Conservation (phyloP, 2,888 invertebrate species). For the Caenorhabditis sp. region DNA sequence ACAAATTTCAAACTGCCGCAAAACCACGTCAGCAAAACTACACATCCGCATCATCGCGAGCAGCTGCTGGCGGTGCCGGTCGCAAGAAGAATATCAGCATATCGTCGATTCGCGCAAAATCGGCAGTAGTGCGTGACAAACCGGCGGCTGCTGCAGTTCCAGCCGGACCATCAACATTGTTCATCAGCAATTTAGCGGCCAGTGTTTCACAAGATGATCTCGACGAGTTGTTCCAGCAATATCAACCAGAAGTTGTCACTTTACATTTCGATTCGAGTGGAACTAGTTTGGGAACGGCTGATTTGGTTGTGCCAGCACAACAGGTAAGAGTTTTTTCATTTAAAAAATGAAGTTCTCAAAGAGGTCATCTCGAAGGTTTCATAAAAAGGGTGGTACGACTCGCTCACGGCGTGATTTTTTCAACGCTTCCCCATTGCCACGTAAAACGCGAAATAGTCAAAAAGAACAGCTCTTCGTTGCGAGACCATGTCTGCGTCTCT, state of each 20-base stretch:
- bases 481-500: too few relatives aligned
- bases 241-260: constrained; percentile 30
- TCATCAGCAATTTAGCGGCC: constrained; percentile 34
- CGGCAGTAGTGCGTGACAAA: constrained; percentile 1
- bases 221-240: constrained; percentile 34
- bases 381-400: too few relatives aligned
- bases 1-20: constrained; percentile 7
- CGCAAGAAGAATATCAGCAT: constrained; percentile 17
- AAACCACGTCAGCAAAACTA: background rate
- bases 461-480: too few relatives aligned
- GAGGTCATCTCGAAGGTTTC: too few relatives aligned
- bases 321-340: background rate
- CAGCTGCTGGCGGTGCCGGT: background rate
- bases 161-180: constrained; percentile 27
- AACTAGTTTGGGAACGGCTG: constrained; percentile 23
- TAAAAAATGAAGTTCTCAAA: background rate
- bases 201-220: constrained; percentile 32
- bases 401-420: too few relatives aligned
- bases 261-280: constrained; percentile 28
- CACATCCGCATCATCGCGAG: background rate
- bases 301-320: constrained; percentile 18
- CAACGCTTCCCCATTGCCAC: too few relatives aligned
- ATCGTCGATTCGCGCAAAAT: constrained; percentile 23
- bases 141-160: background rate
- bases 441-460: too few relatives aligned